Evolutionary conservation across 2,113 vertebrate genomes (phyloP), one percentile per base, ranked within the genome.

Genomic region (Peromyscus leucopus): DNA sequence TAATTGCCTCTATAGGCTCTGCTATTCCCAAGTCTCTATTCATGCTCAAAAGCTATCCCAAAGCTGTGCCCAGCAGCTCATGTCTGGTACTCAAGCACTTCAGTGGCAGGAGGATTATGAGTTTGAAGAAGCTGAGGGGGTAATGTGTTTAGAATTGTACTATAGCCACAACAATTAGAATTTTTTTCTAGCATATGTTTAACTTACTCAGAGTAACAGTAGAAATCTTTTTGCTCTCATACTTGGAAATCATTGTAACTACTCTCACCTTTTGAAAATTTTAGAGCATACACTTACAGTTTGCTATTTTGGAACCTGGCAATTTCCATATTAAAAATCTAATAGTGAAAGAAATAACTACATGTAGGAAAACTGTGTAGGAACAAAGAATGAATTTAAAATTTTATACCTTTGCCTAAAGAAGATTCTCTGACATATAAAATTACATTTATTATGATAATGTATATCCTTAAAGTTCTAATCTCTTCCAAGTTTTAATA

Each of bases 381-480:
- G 19, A 65, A 74, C 79, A 26, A 71, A 86, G 5, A 46, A 16
- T 24, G 21, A 79, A 24, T 88, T 83, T 84, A n/a, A n/a, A 42
- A 10, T 80, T 17, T n/a, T 19, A 95, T 15, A 8, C 31, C 19
- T 3, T 90, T 72, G 10, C 4, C 39, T 63, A 4, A 46, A 92
- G n/a, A 92, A 86, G 17, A 75, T 31, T 11, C 33, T 93, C 51
- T n/a, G 26, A 71, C 36, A 24, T 76, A 71, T 76, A 89, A 89
- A 95, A 69, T 55, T 71, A 75, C 17, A 96, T 10, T 75, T 13
- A 0, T 80, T 86, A 11, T 86, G 28, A 11, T 79, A 94, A 91
- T 94, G 91, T 55, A 57, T 85, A 93, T 94, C 83, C 16, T 78
- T 90, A 89, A 91, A 78, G 82, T 88, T 21, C 22, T 80, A 63